Percentiles rank a stretch among this genome's conserved stretches.
Conservation (phyloP, 2,888 invertebrate genomes). For the Pandemis cinnamomeana region DNA sequence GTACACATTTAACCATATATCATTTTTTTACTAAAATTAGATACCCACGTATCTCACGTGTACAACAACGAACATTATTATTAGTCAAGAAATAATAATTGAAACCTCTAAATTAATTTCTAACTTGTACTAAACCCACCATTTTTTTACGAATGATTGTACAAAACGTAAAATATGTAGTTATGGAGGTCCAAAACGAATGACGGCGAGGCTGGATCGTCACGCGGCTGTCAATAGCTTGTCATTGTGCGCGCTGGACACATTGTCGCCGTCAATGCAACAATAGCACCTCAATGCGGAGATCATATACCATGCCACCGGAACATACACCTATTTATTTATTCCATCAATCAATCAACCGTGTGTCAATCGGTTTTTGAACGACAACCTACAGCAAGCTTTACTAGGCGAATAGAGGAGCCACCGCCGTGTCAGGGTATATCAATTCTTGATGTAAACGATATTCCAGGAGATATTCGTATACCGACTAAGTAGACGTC, state of each 20-base stretch:
- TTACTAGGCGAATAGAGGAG: slow-evolving; percentile 5
- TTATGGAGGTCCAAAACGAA: slow-evolving; percentile 11
- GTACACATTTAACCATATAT: neutral
- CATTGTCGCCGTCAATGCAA: slow-evolving; percentile 64
- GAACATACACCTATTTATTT: slow-evolving; percentile 48
- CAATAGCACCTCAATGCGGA: slow-evolving; percentile 60
- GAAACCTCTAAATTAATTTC: too few relatives aligned
- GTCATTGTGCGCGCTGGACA: slow-evolving; percentile 57
- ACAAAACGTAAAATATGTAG: neutral
- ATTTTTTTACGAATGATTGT: too few relatives aligned
- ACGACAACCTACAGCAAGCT: slow-evolving; percentile 8
- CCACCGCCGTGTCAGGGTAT: neutral
- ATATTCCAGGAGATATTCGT: slow-evolving; percentile 2
- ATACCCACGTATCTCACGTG: neutral
- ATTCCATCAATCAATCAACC: slow-evolving; percentile 45
- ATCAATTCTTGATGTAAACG: neutral
- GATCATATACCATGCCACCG: slow-evolving; percentile 59
- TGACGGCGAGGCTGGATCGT: slow-evolving; percentile 41
- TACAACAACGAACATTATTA: too few relatives aligned
- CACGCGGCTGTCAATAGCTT: slow-evolving; percentile 61
- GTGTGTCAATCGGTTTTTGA: slow-evolving; percentile 17
- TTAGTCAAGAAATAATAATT: too few relatives aligned
- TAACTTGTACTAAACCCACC: too few relatives aligned
- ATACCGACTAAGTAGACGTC: neutral
- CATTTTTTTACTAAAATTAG: neutral